Conservation (phyloP, 2,888 invertebrate genomes). For the Pecten maximus region DNA sequence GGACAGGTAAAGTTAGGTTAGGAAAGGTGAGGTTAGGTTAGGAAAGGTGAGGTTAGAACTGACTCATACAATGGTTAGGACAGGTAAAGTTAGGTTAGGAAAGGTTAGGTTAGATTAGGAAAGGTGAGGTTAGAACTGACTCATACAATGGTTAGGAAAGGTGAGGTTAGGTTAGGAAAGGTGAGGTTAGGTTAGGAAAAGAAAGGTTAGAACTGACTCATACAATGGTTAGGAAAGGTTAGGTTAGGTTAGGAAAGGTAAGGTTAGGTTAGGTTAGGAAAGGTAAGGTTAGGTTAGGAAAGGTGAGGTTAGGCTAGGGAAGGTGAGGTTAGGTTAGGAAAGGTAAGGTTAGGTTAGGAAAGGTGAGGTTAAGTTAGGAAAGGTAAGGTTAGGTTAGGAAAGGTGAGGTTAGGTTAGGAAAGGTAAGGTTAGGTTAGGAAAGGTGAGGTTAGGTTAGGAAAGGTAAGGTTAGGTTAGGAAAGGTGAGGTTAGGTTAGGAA, state of each 20-base stretch:
- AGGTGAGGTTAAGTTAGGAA: background rate
- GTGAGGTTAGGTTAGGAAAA: background rate
- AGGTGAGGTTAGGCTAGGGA: background rate
- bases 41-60: background rate
- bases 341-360: background rate
- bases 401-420: too few species aligned
- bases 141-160: background rate
- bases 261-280: too few species aligned
- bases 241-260: too few species aligned
- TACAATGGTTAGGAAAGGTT: background rate
- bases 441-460: too few species aligned
- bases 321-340: too few species aligned
- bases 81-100: too few species aligned
- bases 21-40: background rate
- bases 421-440: too few species aligned
- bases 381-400: background rate
- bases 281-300: background rate
- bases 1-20: background rate
- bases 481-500: too few species aligned
- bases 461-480: too few species aligned
- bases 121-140: background rate
- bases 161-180: background rate
- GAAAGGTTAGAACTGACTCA: background rate
- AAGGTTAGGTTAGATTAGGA: too few species aligned
- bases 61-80: background rate